Conservation (phyloP, 2,888 invertebrate genomes). For the Drosophila koepferae region DNA sequence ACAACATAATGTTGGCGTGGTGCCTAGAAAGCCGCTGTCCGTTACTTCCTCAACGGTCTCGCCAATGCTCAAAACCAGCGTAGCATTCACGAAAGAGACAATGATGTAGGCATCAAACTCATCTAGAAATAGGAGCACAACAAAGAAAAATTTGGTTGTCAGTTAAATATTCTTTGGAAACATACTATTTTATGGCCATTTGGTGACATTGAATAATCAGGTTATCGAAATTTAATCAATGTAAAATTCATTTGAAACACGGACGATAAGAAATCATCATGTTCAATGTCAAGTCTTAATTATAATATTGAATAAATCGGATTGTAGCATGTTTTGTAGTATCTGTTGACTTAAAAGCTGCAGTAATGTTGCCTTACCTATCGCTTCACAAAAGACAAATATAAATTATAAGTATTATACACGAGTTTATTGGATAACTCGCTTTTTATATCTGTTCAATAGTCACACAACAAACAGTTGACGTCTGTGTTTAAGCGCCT, state of each 20-base stretch:
- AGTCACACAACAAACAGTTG: slow-evolving; percentile 71
- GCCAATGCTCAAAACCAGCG: slow-evolving; percentile 98
- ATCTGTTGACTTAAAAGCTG: slow-evolving; percentile 79
- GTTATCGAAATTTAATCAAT: slow-evolving; percentile 86
- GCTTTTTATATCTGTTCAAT: slow-evolving; percentile 73
- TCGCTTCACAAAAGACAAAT: slow-evolving; percentile 73
- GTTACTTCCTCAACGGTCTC: slow-evolving; percentile 99
- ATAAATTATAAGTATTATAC: slow-evolving; percentile 61
- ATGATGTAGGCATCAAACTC: slow-evolving; percentile 98
- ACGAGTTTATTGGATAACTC: slow-evolving; percentile 54
- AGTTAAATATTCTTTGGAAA: slow-evolving; percentile 19
- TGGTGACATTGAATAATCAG: slow-evolving; percentile 80
- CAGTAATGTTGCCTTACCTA: slow-evolving; percentile 84
- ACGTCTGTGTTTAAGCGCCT: slow-evolving; percentile 86
- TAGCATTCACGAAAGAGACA: slow-evolving; percentile 99
- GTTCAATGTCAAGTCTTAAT: slow-evolving; percentile 69
- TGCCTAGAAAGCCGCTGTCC: slow-evolving; percentile 99
- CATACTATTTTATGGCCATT: slow-evolving; percentile 6
- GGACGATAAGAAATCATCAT: slow-evolving; percentile 85
- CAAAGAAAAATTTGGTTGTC: slow-evolving; percentile 18
- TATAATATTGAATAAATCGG: slow-evolving; percentile 24
- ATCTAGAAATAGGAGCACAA: slow-evolving; percentile 64
- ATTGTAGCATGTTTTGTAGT: slow-evolving; percentile 56
- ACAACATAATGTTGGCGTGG: slow-evolving; percentile 99
- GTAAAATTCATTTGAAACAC: slow-evolving; percentile 88